phyloP scores from a whole-genome alignment of 1,140 invertebrate genomes.

The Cephus cinctus region DNA sequence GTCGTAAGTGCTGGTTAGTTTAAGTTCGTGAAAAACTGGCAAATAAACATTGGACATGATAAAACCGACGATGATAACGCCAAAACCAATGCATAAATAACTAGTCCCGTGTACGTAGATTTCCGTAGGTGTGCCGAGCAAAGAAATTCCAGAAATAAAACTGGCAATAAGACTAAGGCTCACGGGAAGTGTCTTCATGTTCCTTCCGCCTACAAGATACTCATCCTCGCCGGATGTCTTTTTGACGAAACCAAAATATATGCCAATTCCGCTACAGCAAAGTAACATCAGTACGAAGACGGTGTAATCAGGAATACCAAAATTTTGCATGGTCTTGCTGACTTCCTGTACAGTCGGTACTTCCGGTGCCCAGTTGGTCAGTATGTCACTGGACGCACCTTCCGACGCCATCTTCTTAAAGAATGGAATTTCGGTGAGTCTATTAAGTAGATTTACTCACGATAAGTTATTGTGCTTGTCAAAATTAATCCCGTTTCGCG shows the following conservation, averaged over 20 bases:
- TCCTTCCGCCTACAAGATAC: constrained; percentile 81
- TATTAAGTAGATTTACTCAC: no score
- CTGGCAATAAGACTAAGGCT: constrained; percentile 80
- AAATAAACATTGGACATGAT: constrained; percentile 70
- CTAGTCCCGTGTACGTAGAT: constrained; percentile 79
- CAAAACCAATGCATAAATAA: constrained; percentile 65
- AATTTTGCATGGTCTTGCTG: constrained; percentile 62
- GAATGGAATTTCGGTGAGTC: constrained; percentile 20
- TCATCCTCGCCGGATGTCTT: constrained; percentile 68
- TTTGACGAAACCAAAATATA: constrained; percentile 77
- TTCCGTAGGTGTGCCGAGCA: constrained; percentile 80
- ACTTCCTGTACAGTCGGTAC: constrained; percentile 60
- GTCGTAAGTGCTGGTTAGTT: constrained; percentile 82
- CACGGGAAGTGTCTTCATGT: constrained; percentile 79
- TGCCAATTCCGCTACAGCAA: constrained; percentile 70
- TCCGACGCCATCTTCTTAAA: constrained; percentile 24
- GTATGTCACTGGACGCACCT: constrained; percentile 10
- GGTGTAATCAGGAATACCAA: constrained; percentile 68
- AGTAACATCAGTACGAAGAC: constrained; percentile 72
- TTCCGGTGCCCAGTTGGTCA: constrained; percentile 21
- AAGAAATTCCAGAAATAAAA: constrained; percentile 62
- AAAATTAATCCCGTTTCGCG: no score
- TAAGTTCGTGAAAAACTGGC: constrained; percentile 79
- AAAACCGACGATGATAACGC: constrained; percentile 64
- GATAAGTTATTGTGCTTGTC: no score